Evolutionary conservation across 2,888 invertebrate species (phyloP).

Genomic region (Candidula unifasciata): DNA sequence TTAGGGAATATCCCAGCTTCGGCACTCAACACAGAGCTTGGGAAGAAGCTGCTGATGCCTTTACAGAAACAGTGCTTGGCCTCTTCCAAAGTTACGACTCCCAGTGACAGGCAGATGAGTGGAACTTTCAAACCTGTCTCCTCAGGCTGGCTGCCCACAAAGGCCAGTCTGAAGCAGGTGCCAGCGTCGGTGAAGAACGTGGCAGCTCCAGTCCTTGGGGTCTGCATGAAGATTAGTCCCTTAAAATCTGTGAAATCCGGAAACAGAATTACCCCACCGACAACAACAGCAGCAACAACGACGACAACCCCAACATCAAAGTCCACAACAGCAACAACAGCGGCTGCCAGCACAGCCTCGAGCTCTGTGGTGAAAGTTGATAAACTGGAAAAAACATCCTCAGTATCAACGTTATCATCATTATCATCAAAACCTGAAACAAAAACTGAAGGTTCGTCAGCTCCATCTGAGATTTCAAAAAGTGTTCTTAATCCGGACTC

Average conservation of each 20-base stretch:
- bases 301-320: conserved; percentile 16
- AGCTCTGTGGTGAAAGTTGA: conserved; percentile 76
- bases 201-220: conserved; percentile 47
- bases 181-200: conserved; percentile 57
- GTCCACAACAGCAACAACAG: neutral
- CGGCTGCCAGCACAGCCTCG: conserved; percentile 59
- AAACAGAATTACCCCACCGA: conserved; percentile 51
- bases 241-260: conserved; percentile 55
- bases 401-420: neutral
- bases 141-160: conserved; percentile 57
- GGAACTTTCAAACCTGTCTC: conserved; percentile 38
- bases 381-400: conserved; percentile 60
- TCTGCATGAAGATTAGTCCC: conserved; percentile 56
- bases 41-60: conserved; percentile 53
- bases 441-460: neutral
- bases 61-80: conserved; percentile 38
- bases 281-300: conserved; percentile 47
- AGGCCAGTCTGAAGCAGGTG: conserved; percentile 70
- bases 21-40: conserved; percentile 52
- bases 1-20: conserved; percentile 48
- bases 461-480: conserved; percentile 8
- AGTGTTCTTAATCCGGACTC: conserved; percentile 29
- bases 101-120: conserved; percentile 6
- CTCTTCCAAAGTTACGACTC: conserved; percentile 16
- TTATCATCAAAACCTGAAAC: neutral